Conservation (phyloP, 2,888 invertebrate genomes). For the Diarsia mendica region DNA sequence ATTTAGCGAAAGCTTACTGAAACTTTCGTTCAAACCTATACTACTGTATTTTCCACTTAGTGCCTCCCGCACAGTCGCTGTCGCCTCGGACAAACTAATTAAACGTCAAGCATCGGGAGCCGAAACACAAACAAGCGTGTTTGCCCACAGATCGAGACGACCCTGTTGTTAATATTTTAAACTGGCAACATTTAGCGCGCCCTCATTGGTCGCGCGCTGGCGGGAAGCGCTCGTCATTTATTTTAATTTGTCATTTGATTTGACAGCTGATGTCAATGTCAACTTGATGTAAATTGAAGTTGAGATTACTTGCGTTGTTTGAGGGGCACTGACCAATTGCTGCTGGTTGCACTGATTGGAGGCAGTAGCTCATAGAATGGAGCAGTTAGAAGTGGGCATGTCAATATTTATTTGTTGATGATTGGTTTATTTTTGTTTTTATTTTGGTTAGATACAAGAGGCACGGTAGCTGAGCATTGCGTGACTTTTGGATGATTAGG, state of each 20-base stretch:
- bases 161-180: constrained; percentile 88
- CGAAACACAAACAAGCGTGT: constrained; percentile 84
- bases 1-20: background rate
- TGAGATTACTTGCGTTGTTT: constrained; percentile 59
- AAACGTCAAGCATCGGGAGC: constrained; percentile 77
- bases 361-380: constrained; percentile 38
- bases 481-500: background rate
- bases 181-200: constrained; percentile 82
- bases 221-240: constrained; percentile 86
- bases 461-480: constrained; percentile 24
- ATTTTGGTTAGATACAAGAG: constrained; percentile 25
- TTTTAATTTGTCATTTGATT: constrained; percentile 86
- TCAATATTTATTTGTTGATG: constrained; percentile 52
- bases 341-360: constrained; percentile 59
- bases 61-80: constrained; percentile 67
- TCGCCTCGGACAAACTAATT: constrained; percentile 82
- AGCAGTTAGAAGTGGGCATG: constrained; percentile 38
- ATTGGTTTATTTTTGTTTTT: constrained; percentile 35
- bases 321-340: constrained; percentile 64
- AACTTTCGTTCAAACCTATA: constrained; percentile 14
- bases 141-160: constrained; percentile 86
- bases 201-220: constrained; percentile 75
- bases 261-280: constrained; percentile 72
- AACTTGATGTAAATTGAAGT: constrained; percentile 69
- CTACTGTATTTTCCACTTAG: constrained; percentile 42